Evolutionary conservation across 2,113 vertebrate species (phyloP).

Genomic region (Chloroceryle aenea): DNA sequence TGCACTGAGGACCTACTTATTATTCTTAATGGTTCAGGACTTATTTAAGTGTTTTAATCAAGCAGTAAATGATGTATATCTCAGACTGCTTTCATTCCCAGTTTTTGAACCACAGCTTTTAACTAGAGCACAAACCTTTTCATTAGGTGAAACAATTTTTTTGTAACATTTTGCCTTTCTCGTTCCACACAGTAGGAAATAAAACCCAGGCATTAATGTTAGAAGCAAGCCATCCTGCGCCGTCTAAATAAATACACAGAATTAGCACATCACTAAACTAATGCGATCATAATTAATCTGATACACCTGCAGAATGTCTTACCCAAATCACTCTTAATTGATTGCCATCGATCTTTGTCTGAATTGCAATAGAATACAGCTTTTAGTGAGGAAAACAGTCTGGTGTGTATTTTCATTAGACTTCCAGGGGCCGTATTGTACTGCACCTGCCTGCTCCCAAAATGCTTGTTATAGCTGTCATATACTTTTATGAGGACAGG

Average conservation of each 20-base stretch:
- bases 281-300: conserved; percentile 49
- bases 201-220: neutral
- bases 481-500: neutral
- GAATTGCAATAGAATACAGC: neutral
- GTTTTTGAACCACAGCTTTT: conserved; percentile 19
- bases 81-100: neutral
- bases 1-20: conserved; percentile 27
- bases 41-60: conserved; percentile 63
- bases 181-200: neutral
- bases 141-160: conserved; percentile 24
- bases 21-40: conserved; percentile 49
- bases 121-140: conserved; percentile 9
- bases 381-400: neutral
- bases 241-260: conserved; percentile 38
- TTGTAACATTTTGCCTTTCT: conserved; percentile 23
- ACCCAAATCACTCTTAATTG: conserved; percentile 48
- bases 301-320: conserved; percentile 36
- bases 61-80: conserved; percentile 43
- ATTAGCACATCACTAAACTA: conserved; percentile 30
- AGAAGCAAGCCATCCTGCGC: neutral
- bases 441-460: conserved; percentile 12
- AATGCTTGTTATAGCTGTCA: conserved; percentile 26
- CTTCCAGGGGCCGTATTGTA: neutral
- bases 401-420: conserved; percentile 17
- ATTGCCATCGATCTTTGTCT: conserved; percentile 23